Evolutionary conservation across 2,888 invertebrate genomes (phyloP).

Genomic region (Nasonia oneida): DNA sequence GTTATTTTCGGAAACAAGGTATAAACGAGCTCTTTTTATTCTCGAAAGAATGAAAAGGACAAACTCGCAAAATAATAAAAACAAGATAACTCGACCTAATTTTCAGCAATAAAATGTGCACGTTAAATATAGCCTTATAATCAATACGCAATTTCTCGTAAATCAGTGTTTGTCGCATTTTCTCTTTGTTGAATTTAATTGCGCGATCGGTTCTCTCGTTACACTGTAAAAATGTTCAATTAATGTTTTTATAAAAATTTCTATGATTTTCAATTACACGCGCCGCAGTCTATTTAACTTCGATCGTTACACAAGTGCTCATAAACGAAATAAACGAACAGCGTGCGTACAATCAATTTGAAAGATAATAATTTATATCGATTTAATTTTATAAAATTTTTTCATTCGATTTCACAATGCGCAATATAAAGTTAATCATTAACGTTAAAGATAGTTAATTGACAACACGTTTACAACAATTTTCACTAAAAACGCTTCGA

Average conservation of each 20-base stretch:
- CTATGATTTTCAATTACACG: neutral
- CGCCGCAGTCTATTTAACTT: conserved; percentile 20
- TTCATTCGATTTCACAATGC: neutral
- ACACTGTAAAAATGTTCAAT: conserved; percentile 26
- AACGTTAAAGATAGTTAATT: conserved; percentile 41
- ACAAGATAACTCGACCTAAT: conserved; percentile 26
- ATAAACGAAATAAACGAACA: conserved; percentile 4
- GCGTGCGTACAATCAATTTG: neutral
- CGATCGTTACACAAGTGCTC: conserved; percentile 3
- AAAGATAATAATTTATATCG: neutral
- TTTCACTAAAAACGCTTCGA: neutral
- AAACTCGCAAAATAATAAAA: neutral
- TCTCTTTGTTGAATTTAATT: neutral
- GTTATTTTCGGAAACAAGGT: neutral
- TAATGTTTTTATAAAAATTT: neutral
- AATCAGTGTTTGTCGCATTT: neutral
- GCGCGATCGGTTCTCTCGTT: conserved; percentile 6
- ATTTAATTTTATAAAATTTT: neutral
- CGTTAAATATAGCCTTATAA: conserved; percentile 34
- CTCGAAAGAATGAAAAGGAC: too few species aligned
- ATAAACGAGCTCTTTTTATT: neutral
- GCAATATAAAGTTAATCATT: conserved; percentile 26
- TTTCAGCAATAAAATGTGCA: conserved; percentile 24
- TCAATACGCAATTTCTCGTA: conserved; percentile 21
- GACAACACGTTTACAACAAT: conserved; percentile 40